A percentile compares a stretch with the other conserved stretches of the same genome.
These are phyloP conservation scores for Odontocolon sp. DNA, from an alignment of 2,888 invertebrate species.

Conservation along the genomic window DNA sequence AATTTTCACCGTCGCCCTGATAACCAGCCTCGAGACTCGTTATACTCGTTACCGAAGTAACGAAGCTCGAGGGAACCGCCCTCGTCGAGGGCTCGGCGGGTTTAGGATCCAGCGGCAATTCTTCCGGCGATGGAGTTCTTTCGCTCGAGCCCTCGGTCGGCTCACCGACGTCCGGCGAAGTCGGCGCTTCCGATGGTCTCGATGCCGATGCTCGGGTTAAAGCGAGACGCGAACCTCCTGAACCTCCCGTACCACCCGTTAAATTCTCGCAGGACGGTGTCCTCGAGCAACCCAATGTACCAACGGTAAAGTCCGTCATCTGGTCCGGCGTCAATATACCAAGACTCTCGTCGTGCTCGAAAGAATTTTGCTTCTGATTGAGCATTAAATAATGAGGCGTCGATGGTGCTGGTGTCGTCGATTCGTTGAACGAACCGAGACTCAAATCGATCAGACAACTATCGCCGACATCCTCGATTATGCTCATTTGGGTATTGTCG, in stretches of 20 bases:
- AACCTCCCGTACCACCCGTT: slow-evolving; percentile 69
- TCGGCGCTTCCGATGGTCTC: slow-evolving; percentile 67
- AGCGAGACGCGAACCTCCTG: slow-evolving; percentile 72
- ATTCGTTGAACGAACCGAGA: slow-evolving; percentile 48
- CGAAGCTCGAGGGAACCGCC: slow-evolving; percentile 83
- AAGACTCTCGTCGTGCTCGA: slow-evolving; percentile 90
- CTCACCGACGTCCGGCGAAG: slow-evolving; percentile 65
- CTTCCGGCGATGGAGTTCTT: slow-evolving; percentile 93
- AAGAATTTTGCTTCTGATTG: slow-evolving; percentile 89
- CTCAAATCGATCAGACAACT: slow-evolving; percentile 69
- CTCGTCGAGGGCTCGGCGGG: slow-evolving; percentile 67
- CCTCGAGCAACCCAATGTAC: slow-evolving; percentile 85
- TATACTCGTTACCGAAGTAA: slow-evolving; percentile 94
- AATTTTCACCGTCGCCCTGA: slow-evolving; percentile 95
- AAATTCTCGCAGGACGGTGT: slow-evolving; percentile 86
- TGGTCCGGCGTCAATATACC: slow-evolving; percentile 95
- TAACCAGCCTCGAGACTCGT: slow-evolving; percentile 96
- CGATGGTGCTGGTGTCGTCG: slow-evolving; percentile 52
- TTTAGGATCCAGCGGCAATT: slow-evolving; percentile 89
- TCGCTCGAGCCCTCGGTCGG: slow-evolving; percentile 82
- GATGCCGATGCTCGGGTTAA: slow-evolving; percentile 69
- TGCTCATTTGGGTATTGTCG: slow-evolving; percentile 70
- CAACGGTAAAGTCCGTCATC: slow-evolving; percentile 87
- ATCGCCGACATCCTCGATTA: slow-evolving; percentile 72
- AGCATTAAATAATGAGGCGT: slow-evolving; percentile 77